phyloP scores from a whole-genome alignment of 1,140 invertebrate species.

The Harpegnathos saltator region DNA sequence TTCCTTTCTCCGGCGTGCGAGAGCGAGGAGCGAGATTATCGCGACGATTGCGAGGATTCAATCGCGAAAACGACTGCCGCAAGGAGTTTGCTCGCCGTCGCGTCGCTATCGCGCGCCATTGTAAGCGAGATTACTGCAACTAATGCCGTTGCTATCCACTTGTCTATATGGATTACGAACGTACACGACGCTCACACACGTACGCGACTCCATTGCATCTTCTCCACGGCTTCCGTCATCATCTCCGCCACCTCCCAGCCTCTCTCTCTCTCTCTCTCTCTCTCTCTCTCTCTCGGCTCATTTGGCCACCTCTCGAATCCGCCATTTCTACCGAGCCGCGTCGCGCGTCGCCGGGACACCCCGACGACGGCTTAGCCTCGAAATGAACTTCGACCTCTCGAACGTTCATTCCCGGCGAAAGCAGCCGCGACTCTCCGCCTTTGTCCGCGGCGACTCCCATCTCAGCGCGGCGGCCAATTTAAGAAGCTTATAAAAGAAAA shows the following conservation, averaged over 20 bases:
- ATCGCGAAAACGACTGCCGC: too few species aligned
- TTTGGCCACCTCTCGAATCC: slow-evolving; percentile 28
- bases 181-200: neutral
- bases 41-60: too few species aligned
- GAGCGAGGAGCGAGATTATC: too few species aligned
- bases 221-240: neutral
- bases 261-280: neutral
- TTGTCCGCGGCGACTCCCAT: slow-evolving; percentile 24
- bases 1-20: too few species aligned
- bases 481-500: slow-evolving; percentile 71
- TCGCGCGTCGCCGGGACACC: slow-evolving; percentile 1
- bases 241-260: neutral
- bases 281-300: neutral
- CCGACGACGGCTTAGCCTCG: slow-evolving; percentile 32
- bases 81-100: too few species aligned
- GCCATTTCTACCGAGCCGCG: slow-evolving; percentile 15
- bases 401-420: slow-evolving; percentile 36
- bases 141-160: neutral
- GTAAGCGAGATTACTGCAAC: neutral
- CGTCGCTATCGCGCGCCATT: too few species aligned
- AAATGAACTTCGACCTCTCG: slow-evolving; percentile 71
- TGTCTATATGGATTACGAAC: neutral
- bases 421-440: slow-evolving; percentile 10
- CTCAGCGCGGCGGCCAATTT: slow-evolving; percentile 57
- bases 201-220: neutral